Conservation (phyloP, 2,113 vertebrate genomes). For the Chlorodrepanis virens region DNA sequence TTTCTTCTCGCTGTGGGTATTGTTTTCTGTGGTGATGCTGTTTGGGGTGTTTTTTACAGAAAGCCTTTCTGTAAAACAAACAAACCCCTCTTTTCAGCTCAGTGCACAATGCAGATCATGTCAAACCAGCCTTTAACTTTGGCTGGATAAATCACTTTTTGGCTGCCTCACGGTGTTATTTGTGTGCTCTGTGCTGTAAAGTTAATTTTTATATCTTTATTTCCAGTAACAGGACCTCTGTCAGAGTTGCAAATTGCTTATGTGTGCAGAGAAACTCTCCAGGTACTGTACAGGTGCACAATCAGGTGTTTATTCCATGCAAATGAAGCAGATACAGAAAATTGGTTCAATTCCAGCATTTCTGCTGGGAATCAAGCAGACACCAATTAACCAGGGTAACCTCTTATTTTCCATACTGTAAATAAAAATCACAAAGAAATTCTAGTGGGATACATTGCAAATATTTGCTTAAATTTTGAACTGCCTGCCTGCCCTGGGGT, state of each 20-base stretch:
- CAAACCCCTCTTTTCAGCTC: background rate
- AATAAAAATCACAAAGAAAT: background rate
- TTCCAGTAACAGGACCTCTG: constrained; percentile 92
- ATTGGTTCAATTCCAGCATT: background rate
- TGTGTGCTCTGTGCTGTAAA: fast-evolving
- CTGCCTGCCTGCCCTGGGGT: background rate
- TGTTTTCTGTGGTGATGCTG: background rate
- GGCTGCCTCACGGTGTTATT: background rate
- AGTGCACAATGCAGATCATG: background rate
- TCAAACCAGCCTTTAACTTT: background rate
- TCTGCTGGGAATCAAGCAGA: background rate
- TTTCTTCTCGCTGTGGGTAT: background rate
- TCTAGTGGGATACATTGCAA: background rate
- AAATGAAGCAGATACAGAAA: background rate
- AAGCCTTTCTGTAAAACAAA: constrained; percentile 8
- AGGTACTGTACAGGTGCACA: constrained; percentile 75
- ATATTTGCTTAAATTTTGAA: background rate
- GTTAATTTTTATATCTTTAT: background rate
- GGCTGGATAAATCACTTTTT: background rate
- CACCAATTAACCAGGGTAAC: background rate
- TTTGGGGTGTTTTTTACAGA: background rate
- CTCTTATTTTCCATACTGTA: background rate
- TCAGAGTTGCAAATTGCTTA: constrained; percentile 95
- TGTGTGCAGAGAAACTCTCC: constrained; percentile 93
- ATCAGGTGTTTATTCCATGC: background rate